Conservation (phyloP, 2,113 vertebrate genomes). For the Dipodomys ordii region DNA sequence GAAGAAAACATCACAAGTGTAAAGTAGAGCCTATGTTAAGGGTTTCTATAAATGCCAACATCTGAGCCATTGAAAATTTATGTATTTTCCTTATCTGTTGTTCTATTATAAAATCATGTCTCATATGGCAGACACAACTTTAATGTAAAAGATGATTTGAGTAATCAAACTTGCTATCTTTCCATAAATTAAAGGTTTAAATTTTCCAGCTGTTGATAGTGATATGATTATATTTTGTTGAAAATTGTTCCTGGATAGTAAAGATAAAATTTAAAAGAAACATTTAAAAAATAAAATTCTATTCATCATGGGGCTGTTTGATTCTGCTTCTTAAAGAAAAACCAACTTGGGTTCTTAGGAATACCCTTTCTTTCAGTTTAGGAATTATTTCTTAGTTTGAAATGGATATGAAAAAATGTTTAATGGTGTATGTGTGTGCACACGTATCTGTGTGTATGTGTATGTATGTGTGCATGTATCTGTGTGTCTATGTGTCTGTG, state of each 20-base stretch:
- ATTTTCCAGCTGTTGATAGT: background rate
- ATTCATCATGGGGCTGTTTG: background rate
- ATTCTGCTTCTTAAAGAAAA: conserved; percentile 28
- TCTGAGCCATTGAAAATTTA: background rate
- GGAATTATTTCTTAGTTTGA: background rate
- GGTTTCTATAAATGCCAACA: background rate
- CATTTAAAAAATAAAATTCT: background rate
- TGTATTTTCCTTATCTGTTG: background rate
- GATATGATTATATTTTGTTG: background rate
- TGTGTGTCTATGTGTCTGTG: background rate
- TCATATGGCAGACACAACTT: background rate
- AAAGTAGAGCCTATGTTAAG: background rate
- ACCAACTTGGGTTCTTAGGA: background rate
- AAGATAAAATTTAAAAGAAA: background rate
- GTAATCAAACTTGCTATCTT: background rate
- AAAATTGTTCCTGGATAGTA: background rate
- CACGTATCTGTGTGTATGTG: too few species aligned
- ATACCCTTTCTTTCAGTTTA: background rate
- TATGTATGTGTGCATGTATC: background rate
- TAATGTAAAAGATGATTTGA: background rate
- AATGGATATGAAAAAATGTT: background rate
- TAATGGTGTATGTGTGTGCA: too few species aligned
- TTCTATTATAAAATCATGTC: background rate
- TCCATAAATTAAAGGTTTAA: background rate
- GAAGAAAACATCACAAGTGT: background rate